Evolutionary conservation across 2,888 invertebrate genomes (phyloP), one percentile per base, ranked within the genome.

Genomic region (Prostheceraeus crozeri): DNA sequence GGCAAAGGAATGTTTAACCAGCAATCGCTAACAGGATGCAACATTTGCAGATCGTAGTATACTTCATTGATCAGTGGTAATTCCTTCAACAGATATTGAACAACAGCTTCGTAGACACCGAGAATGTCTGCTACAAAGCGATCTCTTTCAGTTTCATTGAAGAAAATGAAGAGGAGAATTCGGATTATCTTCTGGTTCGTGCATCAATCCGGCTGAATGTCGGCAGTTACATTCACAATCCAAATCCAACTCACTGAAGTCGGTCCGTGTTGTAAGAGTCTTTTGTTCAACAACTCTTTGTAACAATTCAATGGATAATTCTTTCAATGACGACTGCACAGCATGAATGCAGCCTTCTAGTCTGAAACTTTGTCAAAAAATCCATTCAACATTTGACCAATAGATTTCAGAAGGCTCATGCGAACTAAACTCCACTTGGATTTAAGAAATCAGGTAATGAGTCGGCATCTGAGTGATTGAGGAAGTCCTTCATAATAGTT

Each of bases 171-270:
- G n/a, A n/a, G n/a, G n/a, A n/a, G n/a, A n/a, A n/a, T n/a, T n/a
- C n/a, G n/a, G n/a, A n/a, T n/a, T n/a, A n/a, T n/a, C n/a, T n/a
- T n/a, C n/a, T n/a, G n/a, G n/a, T n/a, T n/a, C n/a, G n/a, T n/a
- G n/a, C n/a, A n/a, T n/a, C n/a, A n/a, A n/a, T n/a, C n/a, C n/a
- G n/a, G n/a, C n/a, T n/a, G n/a, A n/a, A n/a, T n/a, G n/a, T n/a
- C n/a, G n/a, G n/a, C n/a, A n/a, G n/a, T n/a, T n/a, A 21, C 19
- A 16, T 40, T 40, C 40, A 40, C 40, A n/a, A 40, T 40, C 40
- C 19, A 40, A 40, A 40, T 21, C 19, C 40, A 40, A 21, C 16
- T 40, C 40, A 40, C 16, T 16, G 40, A 40, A 21, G 19, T 40
- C 19, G 40, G n/a, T n/a, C n/a, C n/a, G n/a, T n/a, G n/a, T n/a